phyloP scores from a whole-genome alignment of 2,888 invertebrate species.

The Phytoseiulus persimilis region DNA sequence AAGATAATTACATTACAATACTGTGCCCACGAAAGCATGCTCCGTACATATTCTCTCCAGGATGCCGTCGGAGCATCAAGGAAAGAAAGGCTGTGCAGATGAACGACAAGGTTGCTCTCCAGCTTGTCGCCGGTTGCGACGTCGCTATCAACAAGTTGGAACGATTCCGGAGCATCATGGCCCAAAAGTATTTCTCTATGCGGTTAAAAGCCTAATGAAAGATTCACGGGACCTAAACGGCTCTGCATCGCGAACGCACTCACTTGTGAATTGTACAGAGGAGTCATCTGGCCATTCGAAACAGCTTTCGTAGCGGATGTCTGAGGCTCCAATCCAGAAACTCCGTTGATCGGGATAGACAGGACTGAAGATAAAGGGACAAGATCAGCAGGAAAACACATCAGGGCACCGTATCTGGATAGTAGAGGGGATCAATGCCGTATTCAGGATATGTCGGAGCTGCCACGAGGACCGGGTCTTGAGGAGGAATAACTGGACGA shows the following conservation, averaged over 20 bases:
- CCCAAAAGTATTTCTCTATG: not conserved
- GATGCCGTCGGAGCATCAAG: no score
- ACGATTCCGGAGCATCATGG: no score
- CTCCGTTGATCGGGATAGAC: constrained; percentile 28
- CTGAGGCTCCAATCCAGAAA: constrained; percentile 74
- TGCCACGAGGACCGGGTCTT: no score
- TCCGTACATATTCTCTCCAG: not conserved
- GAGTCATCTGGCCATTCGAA: constrained; percentile 70
- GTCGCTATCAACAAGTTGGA: no score
- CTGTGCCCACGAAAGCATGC: not conserved
- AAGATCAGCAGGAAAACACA: not conserved
- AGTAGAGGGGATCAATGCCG: no score
- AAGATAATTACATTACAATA: not conserved
- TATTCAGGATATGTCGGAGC: no score
- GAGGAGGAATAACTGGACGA: no score
- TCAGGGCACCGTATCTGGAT: no score
- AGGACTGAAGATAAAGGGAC: not conserved
- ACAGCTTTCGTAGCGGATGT: constrained; percentile 66
- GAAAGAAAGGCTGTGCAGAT: no score
- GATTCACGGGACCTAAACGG: not conserved
- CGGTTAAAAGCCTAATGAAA: not conserved
- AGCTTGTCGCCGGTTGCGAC: no score
- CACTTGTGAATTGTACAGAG: constrained; percentile 66
- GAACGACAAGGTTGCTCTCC: no score
- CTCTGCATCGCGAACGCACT: constrained; percentile 51